Evolutionary conservation across 2,888 invertebrate species (phyloP).

Genomic region (Torymus texanus): DNA sequence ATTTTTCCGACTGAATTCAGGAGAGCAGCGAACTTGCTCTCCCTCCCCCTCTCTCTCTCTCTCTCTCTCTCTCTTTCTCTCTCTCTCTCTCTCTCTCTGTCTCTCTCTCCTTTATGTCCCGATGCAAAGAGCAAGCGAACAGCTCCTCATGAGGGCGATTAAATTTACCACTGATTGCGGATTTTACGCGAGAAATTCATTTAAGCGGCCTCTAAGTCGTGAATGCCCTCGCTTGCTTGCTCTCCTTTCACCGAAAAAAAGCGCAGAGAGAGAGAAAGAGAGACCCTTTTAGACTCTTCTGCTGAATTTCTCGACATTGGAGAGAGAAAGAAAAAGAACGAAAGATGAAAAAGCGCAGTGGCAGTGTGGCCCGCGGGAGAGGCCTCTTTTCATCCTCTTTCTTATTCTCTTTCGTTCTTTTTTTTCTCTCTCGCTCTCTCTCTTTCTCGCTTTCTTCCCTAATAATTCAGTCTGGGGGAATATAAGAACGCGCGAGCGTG

Average conservation of each 20-base stretch:
- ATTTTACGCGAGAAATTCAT: slow-evolving; percentile 17
- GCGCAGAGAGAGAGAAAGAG: neutral
- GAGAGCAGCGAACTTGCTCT: too few species aligned
- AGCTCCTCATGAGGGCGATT: neutral
- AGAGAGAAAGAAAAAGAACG: neutral
- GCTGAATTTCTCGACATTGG: slow-evolving; percentile 4
- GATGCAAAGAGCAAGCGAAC: neutral
- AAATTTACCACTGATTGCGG: neutral
- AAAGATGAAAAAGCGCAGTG: slow-evolving; percentile 4
- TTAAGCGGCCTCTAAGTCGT: slow-evolving; percentile 1
- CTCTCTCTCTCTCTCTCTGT: too few species aligned
- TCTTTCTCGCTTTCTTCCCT: slow-evolving; percentile 17
- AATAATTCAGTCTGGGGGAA: slow-evolving; percentile 45
- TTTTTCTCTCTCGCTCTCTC: too few species aligned
- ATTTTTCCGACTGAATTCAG: too few species aligned
- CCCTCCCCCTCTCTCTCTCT: too few species aligned
- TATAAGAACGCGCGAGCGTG: slow-evolving; percentile 18
- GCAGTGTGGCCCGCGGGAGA: slow-evolving; percentile 13
- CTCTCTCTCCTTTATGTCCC: too few species aligned
- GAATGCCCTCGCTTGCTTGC: neutral
- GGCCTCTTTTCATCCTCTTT: slow-evolving; percentile 28
- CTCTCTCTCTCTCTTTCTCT: too few species aligned
- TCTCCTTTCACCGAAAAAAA: neutral
- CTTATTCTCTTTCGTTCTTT: too few species aligned
- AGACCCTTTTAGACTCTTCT: slow-evolving; percentile 6